Evolutionary conservation across 2,888 invertebrate genomes (phyloP).

Genomic region (Orthosia incerta): DNA sequence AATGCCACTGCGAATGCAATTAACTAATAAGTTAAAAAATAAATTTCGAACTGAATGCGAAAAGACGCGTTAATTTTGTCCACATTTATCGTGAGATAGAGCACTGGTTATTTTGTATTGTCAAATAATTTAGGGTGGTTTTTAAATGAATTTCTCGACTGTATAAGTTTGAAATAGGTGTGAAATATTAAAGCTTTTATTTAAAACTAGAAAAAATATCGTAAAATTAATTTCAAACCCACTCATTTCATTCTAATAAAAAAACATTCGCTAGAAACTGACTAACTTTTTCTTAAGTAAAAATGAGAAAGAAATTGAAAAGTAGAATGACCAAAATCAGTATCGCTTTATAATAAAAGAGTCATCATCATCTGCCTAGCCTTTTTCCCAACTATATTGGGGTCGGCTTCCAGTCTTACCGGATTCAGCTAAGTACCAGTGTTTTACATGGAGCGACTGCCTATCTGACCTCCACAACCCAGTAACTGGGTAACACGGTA

Average conservation of each 20-base stretch:
- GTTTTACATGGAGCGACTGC: no score
- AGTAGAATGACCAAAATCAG: no score
- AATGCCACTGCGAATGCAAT: slow-evolving; percentile 56
- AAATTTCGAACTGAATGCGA: slow-evolving; percentile 41
- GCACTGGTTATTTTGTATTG: slow-evolving; percentile 21
- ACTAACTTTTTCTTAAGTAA: slow-evolving; percentile 11
- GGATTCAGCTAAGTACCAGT: no score
- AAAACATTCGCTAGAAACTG: not conserved
- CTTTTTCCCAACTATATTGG: no score
- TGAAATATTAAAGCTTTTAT: not conserved
- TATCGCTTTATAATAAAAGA: no score
- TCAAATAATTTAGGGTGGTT: slow-evolving; percentile 15
- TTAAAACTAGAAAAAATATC: not conserved
- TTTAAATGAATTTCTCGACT: not conserved
- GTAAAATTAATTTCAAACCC: slow-evolving; percentile 30
- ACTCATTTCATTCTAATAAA: not conserved
- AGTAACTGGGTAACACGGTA: no score
- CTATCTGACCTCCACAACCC: no score
- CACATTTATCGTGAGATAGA: slow-evolving; percentile 15
- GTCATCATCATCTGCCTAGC: no score
- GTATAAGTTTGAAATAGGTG: not conserved
- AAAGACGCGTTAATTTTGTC: slow-evolving; percentile 41
- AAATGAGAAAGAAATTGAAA: slow-evolving; percentile 19
- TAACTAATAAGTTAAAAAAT: slow-evolving; percentile 58
- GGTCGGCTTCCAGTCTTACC: no score